Conservation (phyloP, 2,797 vertebrate genomes). For the Uromys caudimaculatus region DNA sequence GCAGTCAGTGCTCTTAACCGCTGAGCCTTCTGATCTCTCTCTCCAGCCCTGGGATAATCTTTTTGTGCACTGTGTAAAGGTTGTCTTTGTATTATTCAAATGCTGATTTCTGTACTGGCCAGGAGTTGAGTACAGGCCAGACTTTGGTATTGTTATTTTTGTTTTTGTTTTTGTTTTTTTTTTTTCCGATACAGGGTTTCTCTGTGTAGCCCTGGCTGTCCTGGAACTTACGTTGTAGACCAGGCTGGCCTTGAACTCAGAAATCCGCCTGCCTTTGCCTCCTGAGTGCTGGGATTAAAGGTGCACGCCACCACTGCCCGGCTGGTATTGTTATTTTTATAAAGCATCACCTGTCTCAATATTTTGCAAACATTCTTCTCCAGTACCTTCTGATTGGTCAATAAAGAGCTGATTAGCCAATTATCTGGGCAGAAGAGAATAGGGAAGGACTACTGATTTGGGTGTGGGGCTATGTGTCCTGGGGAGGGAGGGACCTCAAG, state of each 20-base stretch:
- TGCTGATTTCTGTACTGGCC: background rate
- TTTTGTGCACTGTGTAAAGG: background rate
- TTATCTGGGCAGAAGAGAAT: background rate
- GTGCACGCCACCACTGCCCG: no score
- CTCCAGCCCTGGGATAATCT: background rate
- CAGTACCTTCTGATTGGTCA: background rate
- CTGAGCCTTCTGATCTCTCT: no score
- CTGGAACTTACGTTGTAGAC: no score
- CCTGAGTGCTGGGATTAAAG: no score
- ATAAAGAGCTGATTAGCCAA: background rate
- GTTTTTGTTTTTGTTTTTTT: no score
- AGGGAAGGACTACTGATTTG: background rate
- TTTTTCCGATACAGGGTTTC: no score
- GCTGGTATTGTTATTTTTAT: background rate
- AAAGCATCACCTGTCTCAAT: background rate
- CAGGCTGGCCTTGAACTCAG: no score
- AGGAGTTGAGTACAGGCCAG: background rate
- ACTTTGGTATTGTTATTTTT: background rate
- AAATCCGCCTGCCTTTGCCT: no score
- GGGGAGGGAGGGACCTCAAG: background rate
- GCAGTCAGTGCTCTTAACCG: no score
- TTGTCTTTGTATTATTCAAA: background rate
- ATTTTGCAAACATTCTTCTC: background rate
- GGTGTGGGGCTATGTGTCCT: background rate
- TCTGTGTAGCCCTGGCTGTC: no score